Conservation (phyloP, 37 sponge, comb jelly and placozoan genomes). For the Geodia barretti region DNA sequence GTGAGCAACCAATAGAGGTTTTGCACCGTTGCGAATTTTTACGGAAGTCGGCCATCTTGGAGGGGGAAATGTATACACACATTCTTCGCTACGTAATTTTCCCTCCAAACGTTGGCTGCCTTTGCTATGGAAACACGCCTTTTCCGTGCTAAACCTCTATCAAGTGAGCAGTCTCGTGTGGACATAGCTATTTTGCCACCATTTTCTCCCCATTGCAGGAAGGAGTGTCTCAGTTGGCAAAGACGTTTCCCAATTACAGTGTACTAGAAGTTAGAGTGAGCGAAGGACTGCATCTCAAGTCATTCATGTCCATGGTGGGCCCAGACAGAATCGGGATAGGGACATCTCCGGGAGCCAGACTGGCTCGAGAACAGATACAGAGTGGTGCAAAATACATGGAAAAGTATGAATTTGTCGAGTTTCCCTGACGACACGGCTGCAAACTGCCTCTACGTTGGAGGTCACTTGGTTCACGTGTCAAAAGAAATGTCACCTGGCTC, state of each 20-base stretch:
- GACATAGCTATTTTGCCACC: background rate
- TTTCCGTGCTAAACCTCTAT: too few species aligned
- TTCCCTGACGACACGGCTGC: constrained; percentile 74
- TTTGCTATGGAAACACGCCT: too few species aligned
- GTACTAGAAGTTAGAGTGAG: constrained; percentile 48
- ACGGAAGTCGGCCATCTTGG: background rate
- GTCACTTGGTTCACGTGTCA: constrained; percentile 55
- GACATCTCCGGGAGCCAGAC: constrained; percentile 35
- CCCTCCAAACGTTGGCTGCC: background rate
- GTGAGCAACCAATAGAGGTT: constrained; percentile 16
- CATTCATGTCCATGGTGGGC: constrained; percentile 82
- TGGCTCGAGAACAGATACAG: constrained; percentile 34
- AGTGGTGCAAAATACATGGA: constrained; percentile 12
- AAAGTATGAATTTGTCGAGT: constrained; percentile 32
- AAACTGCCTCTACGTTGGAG: constrained; percentile 75
- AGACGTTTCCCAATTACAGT: constrained; percentile 54
- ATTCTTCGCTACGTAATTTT: background rate
- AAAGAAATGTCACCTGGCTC: constrained; percentile 27
- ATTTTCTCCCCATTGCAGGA: constrained; percentile 26
- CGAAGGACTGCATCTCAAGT: constrained; percentile 77
- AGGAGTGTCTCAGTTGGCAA: constrained; percentile 54
- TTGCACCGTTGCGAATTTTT: too few species aligned
- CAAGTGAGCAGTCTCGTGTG: too few species aligned
- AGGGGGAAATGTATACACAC: background rate
- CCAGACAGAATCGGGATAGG: constrained; percentile 68